phyloP scores from a whole-genome alignment of 2,113 vertebrate species.

The Pseudopipra pipra region DNA sequence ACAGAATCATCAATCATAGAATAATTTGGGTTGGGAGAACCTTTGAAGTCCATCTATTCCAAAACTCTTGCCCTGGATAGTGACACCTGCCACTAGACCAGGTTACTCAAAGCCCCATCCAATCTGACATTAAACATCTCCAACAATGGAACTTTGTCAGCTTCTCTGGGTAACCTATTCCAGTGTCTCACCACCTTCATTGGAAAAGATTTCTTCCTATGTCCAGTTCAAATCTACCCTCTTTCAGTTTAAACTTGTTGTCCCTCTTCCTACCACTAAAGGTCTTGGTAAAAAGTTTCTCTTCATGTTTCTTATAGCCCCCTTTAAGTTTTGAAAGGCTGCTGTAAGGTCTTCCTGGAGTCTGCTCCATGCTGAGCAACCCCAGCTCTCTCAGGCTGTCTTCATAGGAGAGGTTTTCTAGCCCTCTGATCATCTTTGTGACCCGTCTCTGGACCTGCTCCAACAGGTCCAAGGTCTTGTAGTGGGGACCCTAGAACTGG shows the following conservation, averaged over 20 bases:
- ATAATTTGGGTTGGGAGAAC: background rate
- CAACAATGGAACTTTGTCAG: accelerated
- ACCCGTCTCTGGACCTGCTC: background rate
- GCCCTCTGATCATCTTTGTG: background rate
- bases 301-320: background rate
- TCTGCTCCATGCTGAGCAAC: background rate
- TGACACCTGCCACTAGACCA: background rate
- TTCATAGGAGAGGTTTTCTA: background rate
- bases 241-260: background rate
- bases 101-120: background rate
- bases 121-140: background rate
- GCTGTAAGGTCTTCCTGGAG: background rate
- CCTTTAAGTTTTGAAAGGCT: background rate
- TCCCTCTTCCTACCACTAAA: background rate
- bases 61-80: background rate
- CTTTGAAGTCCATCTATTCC: background rate
- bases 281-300: background rate
- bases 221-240: background rate
- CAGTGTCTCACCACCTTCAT: background rate
- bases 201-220: background rate
- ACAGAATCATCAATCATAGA: background rate
- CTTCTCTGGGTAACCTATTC: background rate
- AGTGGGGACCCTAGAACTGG: background rate
- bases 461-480: background rate
- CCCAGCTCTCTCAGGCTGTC: background rate